phyloP scores from a whole-genome alignment of 2,888 invertebrate genomes.

The Pediacus dermestoides region DNA sequence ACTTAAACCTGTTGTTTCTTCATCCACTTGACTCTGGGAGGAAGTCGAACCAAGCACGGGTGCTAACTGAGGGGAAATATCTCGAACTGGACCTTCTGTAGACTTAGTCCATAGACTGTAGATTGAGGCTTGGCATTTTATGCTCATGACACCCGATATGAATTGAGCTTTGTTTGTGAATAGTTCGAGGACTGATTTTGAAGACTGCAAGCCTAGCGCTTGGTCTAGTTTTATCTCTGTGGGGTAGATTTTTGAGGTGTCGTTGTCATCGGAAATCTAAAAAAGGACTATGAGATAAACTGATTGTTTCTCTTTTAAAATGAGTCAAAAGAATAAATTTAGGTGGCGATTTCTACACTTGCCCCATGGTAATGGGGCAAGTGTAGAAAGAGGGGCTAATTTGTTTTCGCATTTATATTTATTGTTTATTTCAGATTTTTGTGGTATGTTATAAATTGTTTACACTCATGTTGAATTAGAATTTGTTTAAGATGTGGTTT shows the following conservation, averaged over 20 bases:
- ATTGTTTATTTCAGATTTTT: no score
- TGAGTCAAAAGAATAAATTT: no score
- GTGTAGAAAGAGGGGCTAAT: no score
- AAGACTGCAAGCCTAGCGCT: slow-evolving; percentile 34
- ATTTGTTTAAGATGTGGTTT: no score
- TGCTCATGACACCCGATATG: slow-evolving; percentile 36
- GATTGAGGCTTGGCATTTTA: slow-evolving; percentile 41
- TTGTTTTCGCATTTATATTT: no score
- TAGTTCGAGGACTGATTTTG: slow-evolving; percentile 41
- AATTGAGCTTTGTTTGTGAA: slow-evolving; percentile 39
- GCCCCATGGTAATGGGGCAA: no score
- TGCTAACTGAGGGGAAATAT: slow-evolving; percentile 42
- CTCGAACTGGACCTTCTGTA: slow-evolving; percentile 38
- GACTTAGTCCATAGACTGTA: slow-evolving; percentile 39
- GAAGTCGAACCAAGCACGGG: slow-evolving; percentile 47
- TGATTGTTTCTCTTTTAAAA: not conserved
- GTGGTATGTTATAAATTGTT: no score
- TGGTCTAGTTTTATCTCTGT: slow-evolving; percentile 30
- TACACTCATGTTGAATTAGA: no score
- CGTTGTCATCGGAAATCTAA: slow-evolving; percentile 34
- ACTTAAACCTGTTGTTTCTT: slow-evolving; percentile 28
- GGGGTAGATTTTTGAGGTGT: slow-evolving; percentile 33
- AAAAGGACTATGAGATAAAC: slow-evolving; percentile 12
- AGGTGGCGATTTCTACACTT: no score
- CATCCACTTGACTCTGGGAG: slow-evolving; percentile 44